Evolutionary conservation across 2,888 invertebrate genomes (phyloP).

Genomic region (Leucophenga maculata): DNA sequence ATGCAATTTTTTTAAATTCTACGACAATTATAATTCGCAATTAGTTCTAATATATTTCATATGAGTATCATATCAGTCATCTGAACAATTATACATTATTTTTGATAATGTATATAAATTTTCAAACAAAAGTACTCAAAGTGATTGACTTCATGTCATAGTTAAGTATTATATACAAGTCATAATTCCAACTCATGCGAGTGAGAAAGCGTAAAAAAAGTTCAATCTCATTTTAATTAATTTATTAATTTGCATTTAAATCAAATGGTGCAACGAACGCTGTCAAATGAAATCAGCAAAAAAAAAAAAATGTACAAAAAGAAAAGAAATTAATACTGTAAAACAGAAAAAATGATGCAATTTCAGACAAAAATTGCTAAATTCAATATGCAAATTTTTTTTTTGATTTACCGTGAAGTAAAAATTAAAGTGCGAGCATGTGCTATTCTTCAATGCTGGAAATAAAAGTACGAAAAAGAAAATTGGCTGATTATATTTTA

Average conservation of each 20-base stretch:
- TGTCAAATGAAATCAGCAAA: background rate
- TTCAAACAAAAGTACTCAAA: no score
- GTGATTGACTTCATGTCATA: no score
- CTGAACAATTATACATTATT: no score
- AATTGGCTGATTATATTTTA: background rate
- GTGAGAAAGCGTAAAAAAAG: no score
- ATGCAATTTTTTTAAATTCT: no score
- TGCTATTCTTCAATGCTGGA: background rate
- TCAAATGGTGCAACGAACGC: background rate
- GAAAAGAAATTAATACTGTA: no score
- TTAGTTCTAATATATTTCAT: no score
- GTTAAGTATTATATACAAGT: no score
- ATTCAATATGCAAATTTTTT: conserved; percentile 6
- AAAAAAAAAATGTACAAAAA: background rate
- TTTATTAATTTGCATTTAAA: conserved; percentile 9
- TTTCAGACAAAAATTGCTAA: conserved; percentile 15
- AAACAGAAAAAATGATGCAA: conserved; percentile 26
- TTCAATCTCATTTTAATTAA: background rate
- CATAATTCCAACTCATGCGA: no score
- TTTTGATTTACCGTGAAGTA: background rate
- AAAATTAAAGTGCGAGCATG: background rate
- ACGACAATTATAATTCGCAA: no score
- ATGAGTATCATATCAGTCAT: no score
- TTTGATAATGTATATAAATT: no score
- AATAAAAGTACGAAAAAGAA: background rate